phyloP scores from a whole-genome alignment of 2,113 vertebrate genomes.

The Felis chaus region DNA sequence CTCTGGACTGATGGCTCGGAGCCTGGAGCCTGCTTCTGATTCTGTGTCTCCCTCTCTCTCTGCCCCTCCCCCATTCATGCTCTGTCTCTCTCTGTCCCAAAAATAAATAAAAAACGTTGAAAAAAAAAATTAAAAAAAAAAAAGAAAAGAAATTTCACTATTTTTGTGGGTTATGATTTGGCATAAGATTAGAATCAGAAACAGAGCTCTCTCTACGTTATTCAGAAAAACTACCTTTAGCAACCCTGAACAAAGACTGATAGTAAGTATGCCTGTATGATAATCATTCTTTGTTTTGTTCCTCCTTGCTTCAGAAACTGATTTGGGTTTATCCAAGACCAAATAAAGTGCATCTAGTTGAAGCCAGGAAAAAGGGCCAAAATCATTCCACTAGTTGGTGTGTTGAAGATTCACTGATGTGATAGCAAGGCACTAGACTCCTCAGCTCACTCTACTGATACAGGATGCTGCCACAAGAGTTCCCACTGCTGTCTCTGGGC shows the following conservation, averaged over 20 bases:
- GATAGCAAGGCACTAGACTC: neutral
- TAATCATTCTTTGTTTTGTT: neutral
- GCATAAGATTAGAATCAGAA: neutral
- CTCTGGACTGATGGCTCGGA: no score
- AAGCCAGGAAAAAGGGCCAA: neutral
- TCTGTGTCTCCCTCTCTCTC: no score
- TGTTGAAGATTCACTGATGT: neutral
- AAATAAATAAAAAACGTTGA: no score
- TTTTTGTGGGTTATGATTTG: neutral
- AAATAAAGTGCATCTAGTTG: neutral
- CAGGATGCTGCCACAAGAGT: neutral
- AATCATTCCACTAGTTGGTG: neutral
- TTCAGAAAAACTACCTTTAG: neutral
- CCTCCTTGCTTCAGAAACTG: neutral
- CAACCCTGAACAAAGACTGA: neutral
- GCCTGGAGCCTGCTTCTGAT: no score
- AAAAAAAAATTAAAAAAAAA: no score
- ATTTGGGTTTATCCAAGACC: neutral
- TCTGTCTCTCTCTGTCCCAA: no score
- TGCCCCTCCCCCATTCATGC: no score
- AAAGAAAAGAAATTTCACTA: neutral
- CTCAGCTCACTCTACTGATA: neutral
- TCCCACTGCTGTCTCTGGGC: neutral
- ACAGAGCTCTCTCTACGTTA: neutral
- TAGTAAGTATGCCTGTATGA: neutral